Evolutionary conservation across 2,797 vertebrate species (phyloP), one percentile per base, ranked within the genome.

Genomic region (Selene dorsalis): DNA sequence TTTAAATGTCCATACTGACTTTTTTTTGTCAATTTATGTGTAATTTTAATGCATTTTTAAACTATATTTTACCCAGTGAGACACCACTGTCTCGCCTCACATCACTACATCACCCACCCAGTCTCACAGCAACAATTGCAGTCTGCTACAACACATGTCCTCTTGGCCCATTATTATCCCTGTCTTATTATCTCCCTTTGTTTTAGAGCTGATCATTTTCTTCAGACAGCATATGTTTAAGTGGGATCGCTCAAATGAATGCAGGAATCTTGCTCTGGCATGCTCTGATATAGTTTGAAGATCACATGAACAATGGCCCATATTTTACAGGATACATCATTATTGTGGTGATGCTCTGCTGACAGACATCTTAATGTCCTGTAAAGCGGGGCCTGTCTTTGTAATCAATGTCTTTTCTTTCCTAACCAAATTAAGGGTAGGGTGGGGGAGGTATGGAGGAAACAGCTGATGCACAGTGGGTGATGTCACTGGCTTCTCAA

Each of bases 391-490:
- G 66, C 43, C 79, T 73, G 87, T 80, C 87, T 89, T 87, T 88
- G 84, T 91, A 85, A 90, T 91, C 87, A 79, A 87, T 88, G 79
- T 84, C 75, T 86, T 75, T 86, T 81, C 70, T 80, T 73, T 66
- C 73, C 64, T 73, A 92, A 92, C 90, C 89, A 87, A 89, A 93
- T 93, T 91, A 92, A 76, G 77, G 79, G 58, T 32, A 63, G 91
- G 86, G 85, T 83, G 90, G 90, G 93, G 91, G 91, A 86, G 86
- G 91, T 91, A 71, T 79, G 86, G 84, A 85, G 84, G 84, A 91
- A 91, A 92, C 93, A 92, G 92, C 91, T 93, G 93, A 93, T 90
- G 89, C 87, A 73, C 84, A 87, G 87, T 87, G 88, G 88, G 84
- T 86, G 90, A 90, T 84, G 82, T 92, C 92, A 88, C 47, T 77